phyloP scores from a whole-genome alignment of 1,140 invertebrate species.

The Tetraneura akinire region DNA sequence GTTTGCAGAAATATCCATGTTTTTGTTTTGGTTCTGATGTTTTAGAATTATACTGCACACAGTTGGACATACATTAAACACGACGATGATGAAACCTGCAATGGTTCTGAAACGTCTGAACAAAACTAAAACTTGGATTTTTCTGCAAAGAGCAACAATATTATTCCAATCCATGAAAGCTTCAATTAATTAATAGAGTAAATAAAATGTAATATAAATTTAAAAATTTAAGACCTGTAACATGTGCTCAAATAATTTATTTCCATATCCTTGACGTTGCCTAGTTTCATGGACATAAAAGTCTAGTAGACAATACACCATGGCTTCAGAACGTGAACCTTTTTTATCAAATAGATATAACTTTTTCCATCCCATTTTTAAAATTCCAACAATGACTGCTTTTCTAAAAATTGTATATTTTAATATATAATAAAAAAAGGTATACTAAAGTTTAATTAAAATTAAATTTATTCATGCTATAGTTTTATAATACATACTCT shows the following conservation, averaged over 20 bases:
- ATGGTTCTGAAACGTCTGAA: no score
- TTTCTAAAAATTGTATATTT: conserved; percentile 61
- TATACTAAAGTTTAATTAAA: no score
- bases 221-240: conserved; percentile 58
- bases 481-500: not conserved
- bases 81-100: no score
- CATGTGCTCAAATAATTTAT: conserved; percentile 78
- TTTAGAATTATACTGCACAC: no score
- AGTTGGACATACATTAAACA: no score
- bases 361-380: conserved; percentile 83
- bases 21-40: no score
- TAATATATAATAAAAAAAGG: not conserved
- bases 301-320: conserved; percentile 79
- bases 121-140: no score
- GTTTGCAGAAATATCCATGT: no score
- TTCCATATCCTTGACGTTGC: conserved; percentile 78
- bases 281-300: conserved; percentile 81
- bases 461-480: not conserved
- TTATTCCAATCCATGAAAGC: no score
- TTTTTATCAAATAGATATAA: conserved; percentile 78
- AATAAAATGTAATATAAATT: no score
- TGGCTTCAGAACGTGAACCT: conserved; percentile 71
- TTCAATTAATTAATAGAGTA: no score
- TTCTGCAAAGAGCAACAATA: no score
- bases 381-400: conserved; percentile 67